Evolutionary conservation across 2,888 invertebrate genomes (phyloP), one percentile per base, ranked within the genome.

Genomic region (Eristalinus sepulchralis): DNA sequence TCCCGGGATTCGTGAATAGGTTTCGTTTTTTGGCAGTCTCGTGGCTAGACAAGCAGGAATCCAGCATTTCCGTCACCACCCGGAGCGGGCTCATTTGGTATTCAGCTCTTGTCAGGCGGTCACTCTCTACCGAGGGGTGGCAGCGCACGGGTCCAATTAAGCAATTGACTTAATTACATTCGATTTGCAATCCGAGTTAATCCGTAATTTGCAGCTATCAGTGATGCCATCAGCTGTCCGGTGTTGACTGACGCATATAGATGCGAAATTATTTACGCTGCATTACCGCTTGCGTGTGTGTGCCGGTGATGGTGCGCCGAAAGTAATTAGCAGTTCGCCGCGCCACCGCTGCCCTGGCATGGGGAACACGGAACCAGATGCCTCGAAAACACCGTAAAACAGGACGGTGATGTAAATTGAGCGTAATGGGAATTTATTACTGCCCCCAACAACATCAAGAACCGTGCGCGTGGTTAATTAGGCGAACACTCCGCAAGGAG

Each of bases 381-480:
- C 63, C 59, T 53, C 17, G 33, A 53, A 62, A 70, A 81, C 27
- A 9, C 70, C 62, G 73, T 75, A 83, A 78, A 78, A 70, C 83
- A 75, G 73, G 77, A 78, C 66, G 78, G 55, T 86, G 86, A 86
- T 86, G 86, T 83, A 83, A 86, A 86, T 79, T 86, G 86, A 86
- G 70, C 36, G 71, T 83, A 86, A 86, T 86, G 78, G 64, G 66
- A 83, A 83, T 78, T 83, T 83, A 86, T 83, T 57, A 55, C 73
- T 27, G 63, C 59, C 72, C 62, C 53, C 75, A 34, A 47, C 59
- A 73, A 71, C 81, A 72, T 57, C 55, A 55, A 57, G 57, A 57
- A 24, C 57, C 71, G 78, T 73, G 68, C 70, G 83, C 82, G 85
- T 77, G 78, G 83, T 83, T 86, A 83, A 86, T 86, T 86, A 86